Conservation (phyloP, 2,797 vertebrate genomes). For the Anisognathus igniventris region DNA sequence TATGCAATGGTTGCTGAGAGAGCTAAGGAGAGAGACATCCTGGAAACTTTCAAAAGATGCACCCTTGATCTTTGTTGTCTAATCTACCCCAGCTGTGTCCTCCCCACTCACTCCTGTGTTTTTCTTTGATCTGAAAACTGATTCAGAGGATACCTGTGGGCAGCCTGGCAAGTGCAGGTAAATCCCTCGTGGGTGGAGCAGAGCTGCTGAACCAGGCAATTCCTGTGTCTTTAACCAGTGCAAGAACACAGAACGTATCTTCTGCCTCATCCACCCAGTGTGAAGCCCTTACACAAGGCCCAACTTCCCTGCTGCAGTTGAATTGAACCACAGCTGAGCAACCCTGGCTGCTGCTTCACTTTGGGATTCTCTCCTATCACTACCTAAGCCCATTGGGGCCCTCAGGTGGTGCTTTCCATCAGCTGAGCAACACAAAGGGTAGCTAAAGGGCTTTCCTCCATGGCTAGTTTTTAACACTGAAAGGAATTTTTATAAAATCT, state of each 20-base stretch:
- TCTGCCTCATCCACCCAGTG: neutral
- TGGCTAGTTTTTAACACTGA: neutral
- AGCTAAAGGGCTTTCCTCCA: neutral
- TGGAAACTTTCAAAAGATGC: neutral
- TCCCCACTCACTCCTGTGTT: neutral
- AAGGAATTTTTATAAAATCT: neutral
- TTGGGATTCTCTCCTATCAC: neutral
- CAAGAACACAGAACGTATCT: neutral
- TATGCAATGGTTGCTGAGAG: neutral
- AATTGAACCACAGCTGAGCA: neutral
- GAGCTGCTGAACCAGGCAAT: neutral
- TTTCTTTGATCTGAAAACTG: neutral
- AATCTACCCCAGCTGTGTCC: neutral
- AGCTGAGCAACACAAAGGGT: neutral
- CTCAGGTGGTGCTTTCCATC: neutral
- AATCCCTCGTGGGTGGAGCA: neutral
- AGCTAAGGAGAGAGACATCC: neutral
- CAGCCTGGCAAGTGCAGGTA: neutral
- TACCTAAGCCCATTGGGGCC: neutral
- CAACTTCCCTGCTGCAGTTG: neutral
- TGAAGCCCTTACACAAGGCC: neutral
- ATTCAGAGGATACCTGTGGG: neutral
- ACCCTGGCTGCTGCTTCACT: neutral
- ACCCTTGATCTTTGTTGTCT: neutral
- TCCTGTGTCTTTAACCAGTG: neutral